Base-by-base conservation (phyloP, 1,140 invertebrate genomes). In the Chlorops oryzae region DNA sequence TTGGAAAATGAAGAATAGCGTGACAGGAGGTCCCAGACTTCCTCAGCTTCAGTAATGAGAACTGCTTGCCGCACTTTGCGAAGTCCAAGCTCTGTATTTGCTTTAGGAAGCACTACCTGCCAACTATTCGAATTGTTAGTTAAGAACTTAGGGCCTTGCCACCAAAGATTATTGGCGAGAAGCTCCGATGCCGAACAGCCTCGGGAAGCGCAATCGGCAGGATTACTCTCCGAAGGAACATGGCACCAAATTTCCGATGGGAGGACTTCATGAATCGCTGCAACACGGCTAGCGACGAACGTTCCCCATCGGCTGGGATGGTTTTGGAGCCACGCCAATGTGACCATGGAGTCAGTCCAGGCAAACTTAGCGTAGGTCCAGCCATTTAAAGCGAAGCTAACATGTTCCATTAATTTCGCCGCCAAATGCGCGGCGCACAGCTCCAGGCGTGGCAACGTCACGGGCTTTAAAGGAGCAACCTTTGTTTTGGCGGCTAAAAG, bases 221-320 rank as follows among this genome's bases (percentile, higher is more conserved):
- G 28, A 32, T 32, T 32, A 10, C 15, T 9, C 15, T 32, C 15
- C 9, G 28, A 32, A 9, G 28, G 49, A 2, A 70, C 49, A 35
- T 70, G 62, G 1, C 28, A 13, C 63, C 62, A 69, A 2, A 56
- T 17, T 24, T 35, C 20, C 0, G 43, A 7, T 2, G 44, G 28
- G 18, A 62, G 52, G 1, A 51, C 10, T 27, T 56, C 28, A 28
- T 64, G 60, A 7, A 73, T 69, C 48, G 66, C 59, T 2, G 51
- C 38, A 0, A 71, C 60, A 20, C 72, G 50, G 40, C 71, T 67
- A 7, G 62, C 59, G 0, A 74, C 63, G 47, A 72, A 74, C 12
- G 44, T 58, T 38, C 65, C 61, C 62, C 63, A 69, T 28, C 39
- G 50, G 18, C 25, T 53, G 15, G 56, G 43, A 1, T 52, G 50